Percentiles rank a stretch among this genome's conserved stretches.
Evolutionary conservation across 2,797 vertebrate genomes (phyloP).

Genomic region (Gymnodraco acuticeps): DNA sequence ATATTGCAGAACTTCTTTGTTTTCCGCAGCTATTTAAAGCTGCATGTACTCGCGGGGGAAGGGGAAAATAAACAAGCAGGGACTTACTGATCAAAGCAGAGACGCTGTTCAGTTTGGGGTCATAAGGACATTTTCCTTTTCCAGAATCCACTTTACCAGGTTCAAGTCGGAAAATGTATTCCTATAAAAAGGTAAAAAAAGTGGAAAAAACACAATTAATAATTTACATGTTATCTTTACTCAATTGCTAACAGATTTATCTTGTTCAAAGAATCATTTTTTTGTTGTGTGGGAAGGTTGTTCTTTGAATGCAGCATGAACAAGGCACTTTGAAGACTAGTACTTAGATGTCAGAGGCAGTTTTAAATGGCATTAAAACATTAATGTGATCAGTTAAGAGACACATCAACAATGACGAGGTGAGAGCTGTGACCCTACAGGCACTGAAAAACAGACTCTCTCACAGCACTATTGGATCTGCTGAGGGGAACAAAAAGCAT

Average conservation of each 20-base stretch:
- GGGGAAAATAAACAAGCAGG: constrained; percentile 10
- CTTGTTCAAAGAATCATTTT: constrained; percentile 5
- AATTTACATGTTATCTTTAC: constrained; percentile 7
- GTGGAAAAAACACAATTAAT: constrained; percentile 36
- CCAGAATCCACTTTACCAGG: constrained; percentile 97
- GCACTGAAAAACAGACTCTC: constrained; percentile 35
- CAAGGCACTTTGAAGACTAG: constrained; percentile 37
- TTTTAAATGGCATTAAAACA: constrained; percentile 28
- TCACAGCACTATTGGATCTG: constrained; percentile 48
- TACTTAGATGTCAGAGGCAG: constrained; percentile 21
- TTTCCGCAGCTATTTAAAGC: constrained; percentile 23
- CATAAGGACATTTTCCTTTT: constrained; percentile 98
- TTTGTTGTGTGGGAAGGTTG: not conserved
- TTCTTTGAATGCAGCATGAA: constrained; percentile 26
- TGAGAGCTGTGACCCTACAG: constrained; percentile 31
- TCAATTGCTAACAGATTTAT: constrained; percentile 29
- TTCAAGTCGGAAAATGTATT: constrained; percentile 98
- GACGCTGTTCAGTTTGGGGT: constrained; percentile 98
- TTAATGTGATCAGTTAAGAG: constrained; percentile 36
- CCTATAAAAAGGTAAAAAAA: constrained; percentile 83
- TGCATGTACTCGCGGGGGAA: constrained; percentile 4
- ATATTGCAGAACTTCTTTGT: constrained; percentile 11
- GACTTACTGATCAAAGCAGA: constrained; percentile 98
- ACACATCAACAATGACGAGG: constrained; percentile 16
- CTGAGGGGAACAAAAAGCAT: constrained; percentile 61